Evolutionary conservation across 2,797 vertebrate genomes (phyloP).

Genomic region (Pteronotus mesoamericanus): DNA sequence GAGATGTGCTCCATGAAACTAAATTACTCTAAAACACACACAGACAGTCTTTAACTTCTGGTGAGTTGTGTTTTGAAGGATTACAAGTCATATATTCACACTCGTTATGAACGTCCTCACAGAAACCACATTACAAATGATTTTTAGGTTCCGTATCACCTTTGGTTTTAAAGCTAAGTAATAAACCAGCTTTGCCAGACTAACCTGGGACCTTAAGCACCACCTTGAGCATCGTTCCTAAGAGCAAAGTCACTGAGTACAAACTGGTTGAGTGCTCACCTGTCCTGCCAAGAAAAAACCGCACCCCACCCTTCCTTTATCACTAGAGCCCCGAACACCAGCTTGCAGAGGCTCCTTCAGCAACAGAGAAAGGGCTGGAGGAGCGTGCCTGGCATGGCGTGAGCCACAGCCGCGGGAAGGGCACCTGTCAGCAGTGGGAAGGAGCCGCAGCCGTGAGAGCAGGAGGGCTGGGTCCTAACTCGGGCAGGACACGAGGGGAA

Average conservation of each 20-base stretch:
- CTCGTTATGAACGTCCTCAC: not conserved
- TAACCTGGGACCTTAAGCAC: not conserved
- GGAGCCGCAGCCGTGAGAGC: not conserved
- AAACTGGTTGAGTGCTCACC: not conserved
- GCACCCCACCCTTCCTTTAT: not conserved
- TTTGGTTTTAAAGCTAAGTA: not conserved
- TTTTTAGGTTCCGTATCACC: not conserved
- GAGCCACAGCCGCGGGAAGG: too few species aligned
- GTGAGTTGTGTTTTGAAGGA: not conserved
- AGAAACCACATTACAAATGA: not conserved
- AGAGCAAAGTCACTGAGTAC: not conserved
- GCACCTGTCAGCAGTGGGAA: not conserved
- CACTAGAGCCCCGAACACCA: not conserved
- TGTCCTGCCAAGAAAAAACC: not conserved
- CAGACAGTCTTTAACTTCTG: not conserved
- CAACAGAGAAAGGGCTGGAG: not conserved
- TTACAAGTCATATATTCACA: not conserved
- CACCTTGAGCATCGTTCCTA: not conserved
- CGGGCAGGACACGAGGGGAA: not conserved
- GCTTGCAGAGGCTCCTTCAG: not conserved
- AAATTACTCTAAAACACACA: not conserved
- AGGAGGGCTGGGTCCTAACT: rapidly evolving
- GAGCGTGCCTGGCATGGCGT: not conserved
- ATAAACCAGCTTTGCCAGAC: not conserved
- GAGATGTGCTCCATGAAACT: not conserved